phyloP scores from a whole-genome alignment of 2,113 vertebrate species.

The Lamprologus tigripictilis region DNA sequence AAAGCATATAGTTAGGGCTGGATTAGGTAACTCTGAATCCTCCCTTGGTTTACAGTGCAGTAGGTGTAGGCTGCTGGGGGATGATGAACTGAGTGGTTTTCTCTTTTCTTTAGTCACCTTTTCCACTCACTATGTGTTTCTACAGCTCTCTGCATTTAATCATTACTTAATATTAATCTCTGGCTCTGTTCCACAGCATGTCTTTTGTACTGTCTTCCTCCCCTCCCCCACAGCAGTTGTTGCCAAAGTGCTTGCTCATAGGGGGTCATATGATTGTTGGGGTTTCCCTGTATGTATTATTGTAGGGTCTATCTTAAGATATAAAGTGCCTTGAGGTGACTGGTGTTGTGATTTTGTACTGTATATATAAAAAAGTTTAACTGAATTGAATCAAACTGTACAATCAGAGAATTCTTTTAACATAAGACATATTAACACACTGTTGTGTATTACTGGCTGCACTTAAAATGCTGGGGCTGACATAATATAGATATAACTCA shows the following conservation, averaged over 20 bases:
- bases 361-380: not conserved
- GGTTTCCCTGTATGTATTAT: not conserved
- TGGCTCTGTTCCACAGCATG: not conserved
- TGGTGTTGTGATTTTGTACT: not conserved
- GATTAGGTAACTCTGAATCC: fast-evolving
- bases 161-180: not conserved
- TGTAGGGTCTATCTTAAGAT: not conserved
- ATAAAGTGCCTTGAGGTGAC: not conserved
- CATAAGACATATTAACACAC: not conserved
- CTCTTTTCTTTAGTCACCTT: not conserved
- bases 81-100: not conserved
- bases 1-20: not conserved
- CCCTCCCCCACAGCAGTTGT: not conserved
- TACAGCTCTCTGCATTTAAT: not conserved
- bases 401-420: not conserved
- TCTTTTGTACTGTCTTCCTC: not conserved
- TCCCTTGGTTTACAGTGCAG: not conserved
- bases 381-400: not conserved
- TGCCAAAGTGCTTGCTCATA: not conserved
- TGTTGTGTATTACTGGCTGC: not conserved
- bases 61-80: not conserved
- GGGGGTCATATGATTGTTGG: not conserved
- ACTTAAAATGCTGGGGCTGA: not conserved
- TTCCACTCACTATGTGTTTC: not conserved
- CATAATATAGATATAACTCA: not conserved